phyloP scores from a whole-genome alignment of 2,113 vertebrate species.

The Syngnathus floridae region DNA sequence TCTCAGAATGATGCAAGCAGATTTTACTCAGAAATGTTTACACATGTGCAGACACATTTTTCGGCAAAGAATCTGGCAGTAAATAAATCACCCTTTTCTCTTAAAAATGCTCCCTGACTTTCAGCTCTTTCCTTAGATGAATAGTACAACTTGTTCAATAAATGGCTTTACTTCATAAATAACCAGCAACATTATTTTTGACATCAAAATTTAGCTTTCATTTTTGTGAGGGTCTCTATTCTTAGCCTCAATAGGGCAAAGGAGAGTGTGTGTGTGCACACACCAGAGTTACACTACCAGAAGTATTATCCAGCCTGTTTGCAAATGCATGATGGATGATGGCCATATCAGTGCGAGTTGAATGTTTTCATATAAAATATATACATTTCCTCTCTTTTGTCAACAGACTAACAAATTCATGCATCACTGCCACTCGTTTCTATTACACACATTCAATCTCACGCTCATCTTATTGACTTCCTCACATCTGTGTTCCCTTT shows the following conservation, averaged over 20 bases:
- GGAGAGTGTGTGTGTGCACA: not conserved
- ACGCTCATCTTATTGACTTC: constrained; percentile 15
- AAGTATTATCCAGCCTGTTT: constrained; percentile 61
- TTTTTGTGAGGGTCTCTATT: not conserved
- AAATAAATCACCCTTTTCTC: not conserved
- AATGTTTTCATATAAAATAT: constrained; percentile 73
- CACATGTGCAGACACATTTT: not conserved
- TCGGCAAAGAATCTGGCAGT: no score
- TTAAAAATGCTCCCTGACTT: not conserved
- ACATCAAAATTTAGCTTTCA: not conserved
- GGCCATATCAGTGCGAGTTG: constrained; percentile 86
- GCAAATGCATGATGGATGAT: constrained; percentile 91
- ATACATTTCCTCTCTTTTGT: constrained; percentile 98
- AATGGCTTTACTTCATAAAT: not conserved
- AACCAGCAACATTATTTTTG: not conserved
- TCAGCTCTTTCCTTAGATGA: not conserved
- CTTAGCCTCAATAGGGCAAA: not conserved
- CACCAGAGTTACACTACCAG: no score
- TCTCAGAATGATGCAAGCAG: not conserved
- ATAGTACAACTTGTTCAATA: not conserved
- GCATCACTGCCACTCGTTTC: constrained; percentile 92
- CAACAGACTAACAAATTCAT: constrained; percentile 95
- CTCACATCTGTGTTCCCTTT: constrained; percentile 35
- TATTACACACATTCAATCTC: constrained; percentile 74
- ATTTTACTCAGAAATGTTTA: not conserved